Percentiles rank a stretch among this genome's conserved stretches.
Conservation (phyloP, 2,113 vertebrate genomes). For the Mellivora capensis region DNA sequence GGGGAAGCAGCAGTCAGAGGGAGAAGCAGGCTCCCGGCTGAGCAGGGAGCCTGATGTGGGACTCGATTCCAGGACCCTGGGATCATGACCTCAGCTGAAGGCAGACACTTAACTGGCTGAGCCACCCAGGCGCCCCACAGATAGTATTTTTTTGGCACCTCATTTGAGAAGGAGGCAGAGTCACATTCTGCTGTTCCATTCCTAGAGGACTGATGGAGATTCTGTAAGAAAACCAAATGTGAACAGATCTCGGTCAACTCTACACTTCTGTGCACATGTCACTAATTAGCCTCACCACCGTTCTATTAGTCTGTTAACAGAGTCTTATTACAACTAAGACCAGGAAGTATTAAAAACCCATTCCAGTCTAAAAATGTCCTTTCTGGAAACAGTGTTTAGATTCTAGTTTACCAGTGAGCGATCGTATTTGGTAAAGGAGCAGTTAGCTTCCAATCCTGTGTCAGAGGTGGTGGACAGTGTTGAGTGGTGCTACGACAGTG, state of each 20-base stretch:
- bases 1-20: too few species aligned
- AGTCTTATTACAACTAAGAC: not conserved
- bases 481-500: not conserved
- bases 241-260: not conserved
- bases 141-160: not conserved
- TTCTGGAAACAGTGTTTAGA: not conserved
- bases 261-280: not conserved
- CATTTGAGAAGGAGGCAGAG: not conserved
- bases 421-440: accelerated
- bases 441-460: not conserved
- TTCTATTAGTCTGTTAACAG: not conserved
- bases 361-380: not conserved
- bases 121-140: too few species aligned
- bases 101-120: too few species aligned
- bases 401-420: not conserved
- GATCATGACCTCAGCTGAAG: too few species aligned
- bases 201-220: not conserved
- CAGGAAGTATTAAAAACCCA: not conserved
- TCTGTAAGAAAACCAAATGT: not conserved
- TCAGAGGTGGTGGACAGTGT: not conserved
- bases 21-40: too few species aligned
- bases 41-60: too few species aligned
- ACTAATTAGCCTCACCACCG: not conserved
- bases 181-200: not conserved
- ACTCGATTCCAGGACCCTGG: too few species aligned